Evolutionary conservation across 2,113 vertebrate species (phyloP), one percentile per base, ranked within the genome.

Genomic region (Crotalus horridus): DNA sequence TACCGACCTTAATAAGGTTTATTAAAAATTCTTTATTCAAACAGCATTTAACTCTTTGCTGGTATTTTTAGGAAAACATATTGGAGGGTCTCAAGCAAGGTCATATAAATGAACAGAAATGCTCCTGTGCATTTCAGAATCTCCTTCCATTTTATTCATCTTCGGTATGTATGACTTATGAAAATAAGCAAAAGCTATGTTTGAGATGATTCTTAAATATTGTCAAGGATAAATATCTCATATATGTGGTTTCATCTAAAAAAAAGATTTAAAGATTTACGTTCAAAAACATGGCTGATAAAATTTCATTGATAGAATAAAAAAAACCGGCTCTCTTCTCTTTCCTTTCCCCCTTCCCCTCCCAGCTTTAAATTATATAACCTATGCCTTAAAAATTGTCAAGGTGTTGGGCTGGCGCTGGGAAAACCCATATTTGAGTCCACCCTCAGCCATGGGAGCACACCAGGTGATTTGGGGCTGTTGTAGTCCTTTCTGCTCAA

Each of bases 61-160:
- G 69, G 13, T 91, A 53, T 95, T 95, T 96, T 94, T 55, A 99
- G 99, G 98, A 99, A 87, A 97, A 97, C 1, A 95, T 98, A 1
- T 92, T 97, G 81, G 97, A 98, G 94, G 97, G 98, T 54, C 93
- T 99, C 89, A 98, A 98, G 89, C 96, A 98, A 85, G 98, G 98
- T 5, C 96, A 98, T 87, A 94, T 99, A 88, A 99, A 97, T 92
- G 98, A 98, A 64, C 96, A 98, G 96, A 98, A 96, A 0, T 98
- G 97, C 96, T 96, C 96, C 64, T 97, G 97, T 94, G 98, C 98
- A 0, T 97, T 98, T 17, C 95, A 96, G 93, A 96, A 97, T 92
- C 98, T 99, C 58, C 96, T 98, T 74, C 98, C 98, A 21, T 95
- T 98, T 58, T 98, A 98, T 94, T 97, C 94, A 10, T 93, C 97